Conservation (phyloP, 1,140 invertebrate genomes). For the Apocrypta bakeri region DNA sequence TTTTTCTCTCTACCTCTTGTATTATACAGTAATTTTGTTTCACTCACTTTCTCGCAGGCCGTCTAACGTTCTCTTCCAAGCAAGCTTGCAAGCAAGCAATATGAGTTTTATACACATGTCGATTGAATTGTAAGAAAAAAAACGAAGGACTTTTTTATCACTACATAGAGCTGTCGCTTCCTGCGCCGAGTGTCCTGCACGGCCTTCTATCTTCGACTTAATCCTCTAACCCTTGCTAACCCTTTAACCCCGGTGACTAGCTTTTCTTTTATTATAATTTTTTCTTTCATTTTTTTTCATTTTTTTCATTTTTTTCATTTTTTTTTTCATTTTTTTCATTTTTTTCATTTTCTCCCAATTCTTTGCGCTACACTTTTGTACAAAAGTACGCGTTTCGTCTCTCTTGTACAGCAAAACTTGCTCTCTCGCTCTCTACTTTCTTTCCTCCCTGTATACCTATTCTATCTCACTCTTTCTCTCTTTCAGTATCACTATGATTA, state of each 20-base stretch:
- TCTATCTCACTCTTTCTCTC: neutral
- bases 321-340: neutral
- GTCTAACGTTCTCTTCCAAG: no score
- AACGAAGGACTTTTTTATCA: constrained; percentile 9
- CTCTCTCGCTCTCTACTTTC: constrained; percentile 54
- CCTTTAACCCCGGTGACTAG: constrained; percentile 52
- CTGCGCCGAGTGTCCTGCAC: constrained; percentile 64
- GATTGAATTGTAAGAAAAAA: constrained; percentile 2
- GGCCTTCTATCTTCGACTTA: constrained; percentile 60
- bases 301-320: constrained; percentile 28
- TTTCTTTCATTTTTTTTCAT: neutral
- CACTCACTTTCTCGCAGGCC: no score
- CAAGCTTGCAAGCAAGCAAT: no score
- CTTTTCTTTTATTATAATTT: neutral
- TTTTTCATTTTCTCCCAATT: no score
- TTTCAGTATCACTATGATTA: constrained; percentile 22
- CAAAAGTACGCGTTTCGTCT: neutral
- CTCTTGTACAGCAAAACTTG: constrained; percentile 25
- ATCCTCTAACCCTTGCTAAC: constrained; percentile 62
- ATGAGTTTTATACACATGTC: neutral
- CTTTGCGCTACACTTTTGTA: no score
- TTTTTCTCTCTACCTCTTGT: constrained; percentile 43
- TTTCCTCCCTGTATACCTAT: constrained; percentile 48
- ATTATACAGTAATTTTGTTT: neutral
- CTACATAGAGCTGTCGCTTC: constrained; percentile 53